Evolutionary conservation across 2,888 invertebrate genomes (phyloP).

Genomic region (Caenorhabditis japonica): DNA sequence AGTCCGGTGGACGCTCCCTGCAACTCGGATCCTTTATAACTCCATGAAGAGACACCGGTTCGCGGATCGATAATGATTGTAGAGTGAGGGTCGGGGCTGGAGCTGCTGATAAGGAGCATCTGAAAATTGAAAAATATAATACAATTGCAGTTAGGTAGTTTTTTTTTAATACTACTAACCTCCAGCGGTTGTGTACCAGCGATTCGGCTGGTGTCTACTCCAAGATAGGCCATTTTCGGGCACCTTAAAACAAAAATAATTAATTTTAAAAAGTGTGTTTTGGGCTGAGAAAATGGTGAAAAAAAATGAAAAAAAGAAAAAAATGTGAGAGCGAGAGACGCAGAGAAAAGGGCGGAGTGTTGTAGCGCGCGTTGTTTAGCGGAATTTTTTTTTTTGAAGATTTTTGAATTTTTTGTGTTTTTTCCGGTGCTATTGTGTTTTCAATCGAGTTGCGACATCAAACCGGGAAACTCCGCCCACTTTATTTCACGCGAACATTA

Average conservation of each 20-base stretch:
- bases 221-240: conserved; percentile 38
- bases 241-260: background rate
- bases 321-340: no score
- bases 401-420: no score
- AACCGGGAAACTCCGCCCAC: no score
- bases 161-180: conserved; percentile 12
- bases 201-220: conserved; percentile 45
- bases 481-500: no score
- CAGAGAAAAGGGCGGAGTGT: no score
- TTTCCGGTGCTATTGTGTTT: no score
- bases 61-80: conserved; percentile 67
- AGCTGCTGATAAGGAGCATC: conserved; percentile 59
- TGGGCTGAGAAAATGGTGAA: background rate
- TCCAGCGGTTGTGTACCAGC: conserved; percentile 37
- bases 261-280: background rate
- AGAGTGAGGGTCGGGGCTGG: conserved; percentile 65
- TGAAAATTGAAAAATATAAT: conserved; percentile 15
- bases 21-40: conserved; percentile 70
- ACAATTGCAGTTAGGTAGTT: background rate
- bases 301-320: no score
- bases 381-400: no score
- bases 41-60: conserved; percentile 69
- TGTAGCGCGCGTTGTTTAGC: no score
- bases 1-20: conserved; percentile 63
- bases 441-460: no score